phyloP scores from a whole-genome alignment of 2,113 vertebrate genomes.

The Galemys pyrenaicus region DNA sequence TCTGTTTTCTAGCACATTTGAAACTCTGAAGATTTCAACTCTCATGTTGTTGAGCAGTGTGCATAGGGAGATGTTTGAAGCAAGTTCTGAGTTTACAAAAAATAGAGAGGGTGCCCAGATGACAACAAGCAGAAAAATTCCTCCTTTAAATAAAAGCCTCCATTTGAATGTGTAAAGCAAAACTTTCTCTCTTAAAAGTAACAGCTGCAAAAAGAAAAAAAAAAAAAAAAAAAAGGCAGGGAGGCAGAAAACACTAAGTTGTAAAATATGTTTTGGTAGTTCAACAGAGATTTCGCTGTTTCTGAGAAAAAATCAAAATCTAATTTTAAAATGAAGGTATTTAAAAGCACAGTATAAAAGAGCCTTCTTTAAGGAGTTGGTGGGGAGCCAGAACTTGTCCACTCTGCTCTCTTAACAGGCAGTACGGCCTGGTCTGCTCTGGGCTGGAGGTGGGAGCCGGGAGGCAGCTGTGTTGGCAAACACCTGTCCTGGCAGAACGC shows the following conservation, averaged over 20 bases:
- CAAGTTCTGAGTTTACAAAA: slow-evolving; percentile 52
- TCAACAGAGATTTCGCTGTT: slow-evolving; percentile 72
- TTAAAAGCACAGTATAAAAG: slow-evolving; percentile 58
- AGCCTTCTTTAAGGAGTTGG: slow-evolving; percentile 62
- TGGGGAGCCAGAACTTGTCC: slow-evolving; percentile 56
- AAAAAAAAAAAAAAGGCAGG: neutral
- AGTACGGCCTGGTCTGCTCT: neutral
- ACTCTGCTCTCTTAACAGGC: neutral
- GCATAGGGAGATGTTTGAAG: slow-evolving; percentile 54
- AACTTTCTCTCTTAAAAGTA: slow-evolving; percentile 48
- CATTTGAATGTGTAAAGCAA: slow-evolving; percentile 59
- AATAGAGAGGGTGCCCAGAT: neutral
- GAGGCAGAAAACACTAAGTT: slow-evolving; percentile 59
- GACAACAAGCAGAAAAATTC: slow-evolving; percentile 48
- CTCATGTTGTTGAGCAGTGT: slow-evolving; percentile 2
- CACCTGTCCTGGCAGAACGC: slow-evolving; percentile 53
- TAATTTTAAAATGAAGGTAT: slow-evolving; percentile 74
- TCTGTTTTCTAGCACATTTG: slow-evolving; percentile 45
- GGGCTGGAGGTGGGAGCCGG: neutral
- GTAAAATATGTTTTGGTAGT: slow-evolving; percentile 65
- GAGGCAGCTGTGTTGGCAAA: neutral
- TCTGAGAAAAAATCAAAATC: slow-evolving; percentile 73
- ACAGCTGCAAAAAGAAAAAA: slow-evolving; percentile 48
- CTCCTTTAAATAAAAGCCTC: slow-evolving; percentile 51
- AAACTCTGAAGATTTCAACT: slow-evolving; percentile 15